Base-by-base conservation (phyloP, 2,797 vertebrate species). In the Pelochelys cantorii region DNA sequence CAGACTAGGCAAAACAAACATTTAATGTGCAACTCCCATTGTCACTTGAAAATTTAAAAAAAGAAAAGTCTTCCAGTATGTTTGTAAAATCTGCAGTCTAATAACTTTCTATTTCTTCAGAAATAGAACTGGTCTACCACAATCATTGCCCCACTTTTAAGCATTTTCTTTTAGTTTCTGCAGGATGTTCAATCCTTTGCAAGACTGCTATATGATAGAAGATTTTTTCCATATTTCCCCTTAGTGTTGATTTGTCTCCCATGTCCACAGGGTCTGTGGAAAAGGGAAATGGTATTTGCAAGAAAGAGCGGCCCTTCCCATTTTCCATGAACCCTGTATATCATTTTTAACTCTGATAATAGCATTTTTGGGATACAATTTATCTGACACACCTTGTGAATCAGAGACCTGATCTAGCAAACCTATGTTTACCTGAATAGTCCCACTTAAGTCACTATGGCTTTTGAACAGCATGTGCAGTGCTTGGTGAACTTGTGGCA, bases 81-180 rank as follows among this genome's bases (percentile, higher is more conserved):
- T 5, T 37, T 71, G 68, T 34, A 68, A 68, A 68, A 34, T 34
- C n/a, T n/a, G 17, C 15, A 68, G 17, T 68, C 9, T 34, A n/a
- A 20, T 34, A 68, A 22, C 11, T 27, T 62, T 85, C 68, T 74
- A 34, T 29, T 10, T 79, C 7, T 57, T n/a, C 55, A 78, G 20
- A n/a, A n/a, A n/a, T n/a, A n/a, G n/a, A 80, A 65, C n/a, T 31
- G 52, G 86, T 81, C 74, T 53, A 68, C 11, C 86, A 89, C 54
- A 74, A 90, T 78, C 79, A 81, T 59, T 22, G 77, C 9, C 57
- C 31, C 53, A 52, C 0, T 31, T 88, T 57, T 31, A 83, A 81
- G 83, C 87, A 90, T 95, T 93, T 92, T 75, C 75, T 90, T 81
- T 90, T 88, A 18, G 37, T 81, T 90, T 90, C 90, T 27, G 1